Conservation (phyloP, 2,888 invertebrate species). For the Bimastos eiseni region DNA sequence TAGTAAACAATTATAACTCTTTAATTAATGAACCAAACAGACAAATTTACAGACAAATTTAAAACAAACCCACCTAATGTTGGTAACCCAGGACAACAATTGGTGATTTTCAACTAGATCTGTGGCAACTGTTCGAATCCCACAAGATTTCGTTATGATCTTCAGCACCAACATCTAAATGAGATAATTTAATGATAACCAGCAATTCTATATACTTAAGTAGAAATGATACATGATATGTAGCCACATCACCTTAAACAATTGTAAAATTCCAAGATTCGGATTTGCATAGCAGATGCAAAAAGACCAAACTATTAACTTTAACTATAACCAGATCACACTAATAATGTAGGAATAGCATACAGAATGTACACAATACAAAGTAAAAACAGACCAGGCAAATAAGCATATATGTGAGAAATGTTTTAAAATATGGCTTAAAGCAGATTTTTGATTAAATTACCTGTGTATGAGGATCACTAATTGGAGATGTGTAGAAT, state of each 20-base stretch:
- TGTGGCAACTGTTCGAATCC: conserved; percentile 71
- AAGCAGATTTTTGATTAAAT: background rate
- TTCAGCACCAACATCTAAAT: conserved; percentile 69
- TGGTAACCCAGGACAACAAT: conserved; percentile 73
- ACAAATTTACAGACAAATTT: background rate
- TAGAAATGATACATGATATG: no score
- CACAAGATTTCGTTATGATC: conserved; percentile 68
- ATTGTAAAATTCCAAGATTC: no score
- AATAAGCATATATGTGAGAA: background rate
- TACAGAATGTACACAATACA: background rate
- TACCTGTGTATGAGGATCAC: conserved; percentile 41
- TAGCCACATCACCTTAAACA: no score
- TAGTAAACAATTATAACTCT: background rate
- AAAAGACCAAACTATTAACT: background rate
- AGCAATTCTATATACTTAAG: background rate
- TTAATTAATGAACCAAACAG: background rate
- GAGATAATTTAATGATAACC: background rate
- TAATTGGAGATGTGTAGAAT: conserved; percentile 50
- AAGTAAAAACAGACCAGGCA: background rate
- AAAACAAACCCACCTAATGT: conserved; percentile 3
- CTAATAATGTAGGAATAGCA: background rate
- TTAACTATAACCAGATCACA: background rate
- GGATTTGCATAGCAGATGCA: no score
- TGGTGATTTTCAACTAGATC: conserved; percentile 72
- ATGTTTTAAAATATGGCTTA: background rate